Conservation (phyloP, 2,113 vertebrate species). For the Ahaetulla prasina region DNA sequence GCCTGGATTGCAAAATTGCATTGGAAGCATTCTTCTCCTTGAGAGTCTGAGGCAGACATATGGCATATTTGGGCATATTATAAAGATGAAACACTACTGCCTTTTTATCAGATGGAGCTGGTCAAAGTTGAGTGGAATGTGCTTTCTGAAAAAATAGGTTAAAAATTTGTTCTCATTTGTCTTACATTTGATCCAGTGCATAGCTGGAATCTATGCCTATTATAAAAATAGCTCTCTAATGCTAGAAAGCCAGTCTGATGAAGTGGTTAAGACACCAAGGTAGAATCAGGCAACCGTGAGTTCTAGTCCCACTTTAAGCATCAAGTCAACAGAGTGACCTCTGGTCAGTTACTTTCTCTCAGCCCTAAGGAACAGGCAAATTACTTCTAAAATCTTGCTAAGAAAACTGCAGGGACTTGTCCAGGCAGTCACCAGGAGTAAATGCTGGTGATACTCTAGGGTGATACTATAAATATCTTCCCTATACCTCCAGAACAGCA, state of each 20-base stretch:
- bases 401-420: neutral
- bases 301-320: neutral
- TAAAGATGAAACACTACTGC: slow-evolving; percentile 46
- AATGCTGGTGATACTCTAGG: neutral
- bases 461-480: slow-evolving; percentile 10
- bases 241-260: slow-evolving; percentile 4
- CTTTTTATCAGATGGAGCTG: slow-evolving; percentile 41
- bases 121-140: slow-evolving; percentile 40
- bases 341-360: neutral
- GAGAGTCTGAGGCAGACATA: slow-evolving; percentile 42
- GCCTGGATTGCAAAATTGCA: slow-evolving; percentile 18
- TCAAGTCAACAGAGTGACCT: neutral
- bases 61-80: slow-evolving; percentile 29
- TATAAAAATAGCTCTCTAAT: slow-evolving; percentile 16
- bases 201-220: slow-evolving; percentile 52
- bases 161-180: slow-evolving; percentile 52
- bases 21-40: slow-evolving; percentile 43
- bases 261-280: neutral
- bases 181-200: slow-evolving; percentile 56
- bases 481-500: slow-evolving; percentile 19
- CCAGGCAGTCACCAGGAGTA: neutral
- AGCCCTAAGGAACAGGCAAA: neutral
- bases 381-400: neutral
- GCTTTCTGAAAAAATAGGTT: slow-evolving; percentile 52
- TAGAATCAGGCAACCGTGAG: neutral